These are phyloP conservation scores for Hylaeus volcanicus DNA, from an alignment of 1,140 invertebrate genomes.

Conservation along the genomic window DNA sequence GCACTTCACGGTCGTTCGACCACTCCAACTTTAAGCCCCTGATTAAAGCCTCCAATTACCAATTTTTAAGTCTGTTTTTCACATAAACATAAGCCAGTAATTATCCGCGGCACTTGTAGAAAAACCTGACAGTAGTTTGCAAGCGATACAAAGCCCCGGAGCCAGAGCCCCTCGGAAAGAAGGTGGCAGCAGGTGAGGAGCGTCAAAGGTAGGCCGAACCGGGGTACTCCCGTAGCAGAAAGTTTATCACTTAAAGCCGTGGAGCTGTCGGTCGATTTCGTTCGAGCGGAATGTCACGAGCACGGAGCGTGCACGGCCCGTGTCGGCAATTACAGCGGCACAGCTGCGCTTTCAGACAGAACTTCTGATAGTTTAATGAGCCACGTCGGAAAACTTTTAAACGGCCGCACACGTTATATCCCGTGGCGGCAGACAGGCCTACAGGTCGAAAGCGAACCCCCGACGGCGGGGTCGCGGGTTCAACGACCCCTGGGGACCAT, in stretches of 20 bases:
- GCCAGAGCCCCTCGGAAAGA: no score
- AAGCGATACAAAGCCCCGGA: no score
- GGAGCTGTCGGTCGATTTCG: constrained; percentile 25
- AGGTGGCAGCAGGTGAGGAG: no score
- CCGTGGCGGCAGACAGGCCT: constrained; percentile 45
- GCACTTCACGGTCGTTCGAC: no score
- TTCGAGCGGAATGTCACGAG: constrained; percentile 48
- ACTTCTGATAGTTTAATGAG: constrained; percentile 66
- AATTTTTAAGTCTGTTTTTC: no score
- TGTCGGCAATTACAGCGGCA: constrained; percentile 47
- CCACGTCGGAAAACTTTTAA: constrained; percentile 64
- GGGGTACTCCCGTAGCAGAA: background rate
- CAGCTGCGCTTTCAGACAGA: constrained; percentile 63
- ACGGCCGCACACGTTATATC: constrained; percentile 56
- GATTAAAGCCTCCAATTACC: no score
- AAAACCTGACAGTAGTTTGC: no score
- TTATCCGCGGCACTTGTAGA: no score
- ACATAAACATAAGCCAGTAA: no score
- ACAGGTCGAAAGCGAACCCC: constrained; percentile 48
- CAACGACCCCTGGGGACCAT: constrained; percentile 49
- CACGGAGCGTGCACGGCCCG: constrained; percentile 29
- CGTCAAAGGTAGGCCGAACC: background rate
- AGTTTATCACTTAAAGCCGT: constrained; percentile 46
- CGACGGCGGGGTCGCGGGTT: constrained; percentile 51
- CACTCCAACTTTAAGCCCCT: no score